A percentile compares a stretch with the other conserved stretches of the same genome.
Evolutionary conservation across 2,113 vertebrate genomes (phyloP).

Genomic region (Synchiropus splendidus): DNA sequence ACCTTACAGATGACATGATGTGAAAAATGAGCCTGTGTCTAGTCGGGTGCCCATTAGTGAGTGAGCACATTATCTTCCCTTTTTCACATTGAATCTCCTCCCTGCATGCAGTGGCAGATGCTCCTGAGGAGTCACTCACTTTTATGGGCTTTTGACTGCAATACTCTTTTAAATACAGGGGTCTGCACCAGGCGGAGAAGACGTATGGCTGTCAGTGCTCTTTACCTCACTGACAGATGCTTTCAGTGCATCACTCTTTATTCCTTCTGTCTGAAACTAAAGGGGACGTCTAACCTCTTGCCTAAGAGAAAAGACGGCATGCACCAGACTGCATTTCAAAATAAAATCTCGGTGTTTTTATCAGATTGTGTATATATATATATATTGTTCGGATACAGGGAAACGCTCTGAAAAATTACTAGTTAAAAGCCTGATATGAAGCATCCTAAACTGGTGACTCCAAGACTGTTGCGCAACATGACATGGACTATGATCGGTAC

Average conservation of each 20-base stretch:
- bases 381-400: too few relatives aligned
- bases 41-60: conserved; percentile 98
- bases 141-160: conserved; percentile 69
- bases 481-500: too few relatives aligned
- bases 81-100: conserved; percentile 84
- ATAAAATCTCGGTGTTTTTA: too few relatives aligned
- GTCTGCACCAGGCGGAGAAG: conserved; percentile 54
- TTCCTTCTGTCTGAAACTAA: conserved; percentile 45
- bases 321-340: conserved; percentile 37
- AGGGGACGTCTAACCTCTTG: conserved; percentile 60
- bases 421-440: too few relatives aligned
- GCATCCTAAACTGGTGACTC: too few relatives aligned
- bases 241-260: conserved; percentile 48
- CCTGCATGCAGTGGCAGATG: conserved; percentile 74
- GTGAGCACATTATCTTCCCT: conserved; percentile 94
- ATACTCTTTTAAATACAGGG: conserved; percentile 60
- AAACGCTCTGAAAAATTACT: too few relatives aligned
- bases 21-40: conserved; percentile 99
- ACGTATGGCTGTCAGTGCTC: conserved; percentile 57
- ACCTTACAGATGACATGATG: conserved; percentile 97
- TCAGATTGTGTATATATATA: too few relatives aligned
- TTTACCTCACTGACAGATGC: conserved; percentile 56
- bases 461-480: too few relatives aligned
- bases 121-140: conserved; percentile 73
- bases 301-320: conserved; percentile 36